Percentiles rank a stretch among this genome's conserved stretches.
Evolutionary conservation across 2,888 invertebrate species (phyloP).

Genomic region (Apeira syringaria): DNA sequence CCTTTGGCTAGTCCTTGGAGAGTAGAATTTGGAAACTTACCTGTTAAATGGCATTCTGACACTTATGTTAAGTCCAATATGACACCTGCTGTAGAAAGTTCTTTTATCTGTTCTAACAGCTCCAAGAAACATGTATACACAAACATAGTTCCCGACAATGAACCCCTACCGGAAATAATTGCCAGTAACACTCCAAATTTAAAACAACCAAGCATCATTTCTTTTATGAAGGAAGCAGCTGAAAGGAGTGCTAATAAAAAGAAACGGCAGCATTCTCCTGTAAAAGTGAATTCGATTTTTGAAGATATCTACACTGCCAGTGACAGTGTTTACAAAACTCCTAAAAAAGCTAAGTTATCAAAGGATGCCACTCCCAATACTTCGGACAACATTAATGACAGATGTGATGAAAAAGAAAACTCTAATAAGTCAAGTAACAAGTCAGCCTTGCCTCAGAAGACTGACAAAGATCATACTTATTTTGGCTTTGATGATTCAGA

Average conservation of each 20-base stretch:
- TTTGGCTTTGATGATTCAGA: slow-evolving; percentile 78
- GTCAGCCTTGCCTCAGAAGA: slow-evolving; percentile 29
- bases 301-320: slow-evolving; percentile 40
- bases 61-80: slow-evolving; percentile 74
- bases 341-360: slow-evolving; percentile 29
- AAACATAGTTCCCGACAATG: slow-evolving; percentile 51
- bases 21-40: slow-evolving; percentile 66
- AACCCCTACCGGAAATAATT: slow-evolving; percentile 45
- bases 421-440: slow-evolving; percentile 25
- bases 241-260: slow-evolving; percentile 61
- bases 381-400: slow-evolving; percentile 29
- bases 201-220: slow-evolving; percentile 75
- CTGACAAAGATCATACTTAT: slow-evolving; percentile 54
- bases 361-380: slow-evolving; percentile 17
- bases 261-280: slow-evolving; percentile 47
- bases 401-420: slow-evolving; percentile 40
- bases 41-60: slow-evolving; percentile 73
- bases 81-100: slow-evolving; percentile 77
- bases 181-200: slow-evolving; percentile 46
- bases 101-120: slow-evolving; percentile 63
- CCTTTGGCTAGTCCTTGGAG: slow-evolving; percentile 76
- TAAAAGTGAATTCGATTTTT: slow-evolving; percentile 52
- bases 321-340: slow-evolving; percentile 23
- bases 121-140: slow-evolving; percentile 73
- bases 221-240: slow-evolving; percentile 69